Percentiles rank a stretch among this genome's conserved stretches.
Evolutionary conservation across 2,113 vertebrate genomes (phyloP).

Genomic region (Elanoides forficatus): DNA sequence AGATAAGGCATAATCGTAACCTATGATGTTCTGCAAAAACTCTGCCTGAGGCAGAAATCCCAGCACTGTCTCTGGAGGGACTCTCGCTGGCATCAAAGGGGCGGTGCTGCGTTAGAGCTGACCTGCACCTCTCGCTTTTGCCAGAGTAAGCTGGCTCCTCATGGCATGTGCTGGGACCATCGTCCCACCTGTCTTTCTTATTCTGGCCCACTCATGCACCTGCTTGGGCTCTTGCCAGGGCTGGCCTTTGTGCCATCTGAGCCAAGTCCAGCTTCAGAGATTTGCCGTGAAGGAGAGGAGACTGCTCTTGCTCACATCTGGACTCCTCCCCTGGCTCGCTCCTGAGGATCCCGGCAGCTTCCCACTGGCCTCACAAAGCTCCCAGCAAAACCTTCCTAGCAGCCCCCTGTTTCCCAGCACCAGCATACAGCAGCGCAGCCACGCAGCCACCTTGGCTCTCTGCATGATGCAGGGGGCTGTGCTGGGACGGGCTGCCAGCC

Average conservation of each 20-base stretch:
- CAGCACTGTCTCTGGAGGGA: background rate
- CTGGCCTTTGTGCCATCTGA: background rate
- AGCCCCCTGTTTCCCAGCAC: background rate
- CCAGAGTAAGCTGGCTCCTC: background rate
- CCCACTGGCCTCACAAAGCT: background rate
- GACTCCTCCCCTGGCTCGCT: background rate
- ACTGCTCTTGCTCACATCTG: background rate
- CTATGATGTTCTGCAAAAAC: background rate
- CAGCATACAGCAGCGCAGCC: background rate
- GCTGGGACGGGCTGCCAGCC: background rate
- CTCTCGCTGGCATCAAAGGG: background rate
- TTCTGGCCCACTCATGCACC: background rate
- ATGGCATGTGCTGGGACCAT: fast-evolving
- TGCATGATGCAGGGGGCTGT: background rate
- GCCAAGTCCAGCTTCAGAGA: background rate
- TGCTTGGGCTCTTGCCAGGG: background rate
- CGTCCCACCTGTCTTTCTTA: background rate
- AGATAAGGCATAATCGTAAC: background rate
- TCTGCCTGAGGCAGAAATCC: background rate
- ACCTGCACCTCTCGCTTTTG: background rate
- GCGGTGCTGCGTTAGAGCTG: background rate
- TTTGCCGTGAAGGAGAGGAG: background rate
- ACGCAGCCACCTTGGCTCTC: background rate
- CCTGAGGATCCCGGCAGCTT: background rate
- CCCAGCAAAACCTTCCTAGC: background rate